Conservation (phyloP, 2,113 vertebrate genomes). For the Pachyramphus minor region DNA sequence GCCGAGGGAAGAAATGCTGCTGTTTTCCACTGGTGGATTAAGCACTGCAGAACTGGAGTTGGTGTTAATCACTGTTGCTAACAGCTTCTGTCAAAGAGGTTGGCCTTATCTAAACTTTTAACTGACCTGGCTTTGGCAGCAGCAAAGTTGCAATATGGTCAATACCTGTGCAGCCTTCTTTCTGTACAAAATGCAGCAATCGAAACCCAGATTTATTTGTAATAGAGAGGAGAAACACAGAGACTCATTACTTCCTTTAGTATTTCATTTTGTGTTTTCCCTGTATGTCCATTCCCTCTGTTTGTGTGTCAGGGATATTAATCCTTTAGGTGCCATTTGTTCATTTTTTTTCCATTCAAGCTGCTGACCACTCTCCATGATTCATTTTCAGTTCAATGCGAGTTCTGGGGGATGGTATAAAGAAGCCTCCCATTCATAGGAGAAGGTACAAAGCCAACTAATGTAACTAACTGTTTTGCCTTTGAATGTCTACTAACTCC, state of each 20-base stretch:
- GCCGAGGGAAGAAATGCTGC: neutral
- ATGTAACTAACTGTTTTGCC: constrained; percentile 63
- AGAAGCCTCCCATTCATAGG: constrained; percentile 90
- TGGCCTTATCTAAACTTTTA: neutral
- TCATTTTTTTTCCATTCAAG: constrained; percentile 19
- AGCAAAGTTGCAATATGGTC: neutral
- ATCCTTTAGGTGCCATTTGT: constrained; percentile 15
- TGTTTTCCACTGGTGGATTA: neutral
- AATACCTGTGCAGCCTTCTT: neutral
- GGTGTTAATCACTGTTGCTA: neutral
- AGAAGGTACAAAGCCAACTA: constrained; percentile 87
- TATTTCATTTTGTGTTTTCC: neutral
- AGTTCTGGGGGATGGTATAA: constrained; percentile 83
- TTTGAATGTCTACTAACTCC: constrained; percentile 72
- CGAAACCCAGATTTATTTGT: neutral
- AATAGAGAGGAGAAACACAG: neutral
- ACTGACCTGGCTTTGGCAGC: neutral
- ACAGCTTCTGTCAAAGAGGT: constrained; percentile 2
- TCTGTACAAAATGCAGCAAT: neutral
- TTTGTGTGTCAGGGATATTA: neutral
- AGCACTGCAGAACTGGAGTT: neutral
- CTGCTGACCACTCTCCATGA: constrained; percentile 77
- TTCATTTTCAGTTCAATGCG: constrained; percentile 88
- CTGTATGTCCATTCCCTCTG: neutral
- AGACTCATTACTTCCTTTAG: neutral